Percentiles rank a stretch among this genome's conserved stretches.
Evolutionary conservation across 2,113 vertebrate species (phyloP).

Genomic region (Psittacula cyanocephala): DNA sequence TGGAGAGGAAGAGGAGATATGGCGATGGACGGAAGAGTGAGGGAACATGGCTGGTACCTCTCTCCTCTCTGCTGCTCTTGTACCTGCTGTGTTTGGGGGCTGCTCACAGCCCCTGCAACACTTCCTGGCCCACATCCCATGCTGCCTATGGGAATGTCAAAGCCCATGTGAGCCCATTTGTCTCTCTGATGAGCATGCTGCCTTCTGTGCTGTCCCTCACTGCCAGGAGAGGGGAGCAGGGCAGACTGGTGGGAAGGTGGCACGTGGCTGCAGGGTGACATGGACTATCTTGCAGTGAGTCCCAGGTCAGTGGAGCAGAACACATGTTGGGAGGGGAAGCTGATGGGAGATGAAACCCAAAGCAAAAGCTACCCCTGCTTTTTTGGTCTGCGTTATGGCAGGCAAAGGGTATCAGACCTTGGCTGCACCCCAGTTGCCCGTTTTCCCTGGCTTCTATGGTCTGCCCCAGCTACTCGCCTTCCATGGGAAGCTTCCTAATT

Average conservation of each 20-base stretch:
- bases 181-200: fast-evolving
- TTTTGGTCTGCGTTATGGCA: neutral
- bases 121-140: neutral
- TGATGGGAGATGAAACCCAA: neutral
- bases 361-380: neutral
- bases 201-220: neutral
- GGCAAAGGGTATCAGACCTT: neutral
- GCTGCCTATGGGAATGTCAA: neutral
- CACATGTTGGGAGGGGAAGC: fast-evolving
- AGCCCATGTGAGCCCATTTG: fast-evolving
- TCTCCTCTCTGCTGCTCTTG: fast-evolving
- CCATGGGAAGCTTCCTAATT: slow-evolving; percentile 43
- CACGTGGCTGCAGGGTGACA: too few species aligned
- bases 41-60: fast-evolving
- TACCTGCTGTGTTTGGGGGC: fast-evolving
- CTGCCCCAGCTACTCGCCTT: neutral
- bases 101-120: neutral
- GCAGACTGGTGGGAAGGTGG: neutral
- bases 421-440: neutral
- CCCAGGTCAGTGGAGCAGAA: neutral
- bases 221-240: fast-evolving
- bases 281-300: neutral
- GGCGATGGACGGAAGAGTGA: neutral
- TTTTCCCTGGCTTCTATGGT: neutral
- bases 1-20: neutral